Evolutionary conservation across 2,888 invertebrate genomes (phyloP), one percentile per base, ranked within the genome.

Genomic region (Coleophora deauratella): DNA sequence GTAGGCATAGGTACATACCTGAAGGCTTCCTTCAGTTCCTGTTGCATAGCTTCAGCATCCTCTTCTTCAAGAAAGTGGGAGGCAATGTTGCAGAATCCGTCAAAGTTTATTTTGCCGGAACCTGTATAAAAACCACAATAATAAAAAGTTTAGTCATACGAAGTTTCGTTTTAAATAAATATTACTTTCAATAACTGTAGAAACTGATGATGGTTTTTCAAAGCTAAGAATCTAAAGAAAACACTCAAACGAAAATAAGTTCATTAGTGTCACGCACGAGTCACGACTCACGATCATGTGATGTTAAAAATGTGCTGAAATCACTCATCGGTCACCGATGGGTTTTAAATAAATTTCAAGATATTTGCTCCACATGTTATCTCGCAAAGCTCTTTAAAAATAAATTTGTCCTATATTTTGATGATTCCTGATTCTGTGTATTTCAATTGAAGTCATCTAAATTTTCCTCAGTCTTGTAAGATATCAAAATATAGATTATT

Each of bases 1-100:
- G n/a, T 21, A 4, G 21, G 21, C 3, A 21, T 21, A 21, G 3
- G 21, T 15, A 38, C 40, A 35, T 43, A 88, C 88, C 97, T 92
- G 88, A 99, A 99, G 48, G 98, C 98, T 85, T 99, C 98, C 66
- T 97, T 96, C 61, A 99, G 88, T 86, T 99, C 98, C 67, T 98
- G 95, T 79, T 96, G 96, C 88, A 96, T 95, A 47, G 96, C 96
- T 76, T 98, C 98, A 47, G 95, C 94, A 62, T 98, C 98, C 68
- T 97, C 97, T 67, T 97, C 97, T 61, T 98, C 95, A 40, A 98
- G 89, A 86, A 99, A 99, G 78, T 96, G 93, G 49, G 95, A 93
- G 34, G 97, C 96, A 54, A 98, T 95, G 62, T 89, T 91, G 72
- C 95, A 94, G 87, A 99, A 99, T 47, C 94, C 95, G 63, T 98